phyloP scores from a whole-genome alignment of 2,797 vertebrate genomes.

The Typhlichthys subterraneus region DNA sequence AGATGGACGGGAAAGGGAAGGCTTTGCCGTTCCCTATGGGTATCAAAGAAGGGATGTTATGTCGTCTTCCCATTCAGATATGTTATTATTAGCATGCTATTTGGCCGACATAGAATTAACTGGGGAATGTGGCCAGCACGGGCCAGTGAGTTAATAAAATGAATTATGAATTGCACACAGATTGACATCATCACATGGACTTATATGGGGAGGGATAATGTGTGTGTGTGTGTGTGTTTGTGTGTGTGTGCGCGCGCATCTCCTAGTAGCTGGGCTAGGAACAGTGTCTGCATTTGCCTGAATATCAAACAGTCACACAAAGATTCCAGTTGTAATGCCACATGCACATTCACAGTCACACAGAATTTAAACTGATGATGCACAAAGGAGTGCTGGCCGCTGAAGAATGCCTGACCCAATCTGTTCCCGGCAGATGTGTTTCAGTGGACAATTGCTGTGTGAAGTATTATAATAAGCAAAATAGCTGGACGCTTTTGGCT shows the following conservation, averaged over 20 bases:
- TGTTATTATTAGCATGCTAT: slow-evolving; percentile 44
- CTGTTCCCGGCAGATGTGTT: slow-evolving; percentile 77
- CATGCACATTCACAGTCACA: slow-evolving; percentile 30
- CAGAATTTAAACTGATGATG: slow-evolving; percentile 63
- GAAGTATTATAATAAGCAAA: slow-evolving; percentile 79
- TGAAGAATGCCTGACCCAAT: slow-evolving; percentile 71
- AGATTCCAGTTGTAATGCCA: slow-evolving; percentile 63
- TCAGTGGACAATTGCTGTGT: slow-evolving; percentile 73
- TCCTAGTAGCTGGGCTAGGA: slow-evolving; percentile 38
- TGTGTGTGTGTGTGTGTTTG: neutral
- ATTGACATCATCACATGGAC: slow-evolving; percentile 56
- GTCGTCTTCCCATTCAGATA: slow-evolving; percentile 43
- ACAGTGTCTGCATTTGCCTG: slow-evolving; percentile 47
- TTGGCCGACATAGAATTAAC: slow-evolving; percentile 51
- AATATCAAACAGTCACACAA: slow-evolving; percentile 72
- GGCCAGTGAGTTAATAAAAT: slow-evolving; percentile 57
- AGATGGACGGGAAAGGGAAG: slow-evolving; percentile 72
- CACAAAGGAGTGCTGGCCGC: slow-evolving; percentile 53
- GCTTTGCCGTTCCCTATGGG: slow-evolving; percentile 52
- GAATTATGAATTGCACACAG: slow-evolving; percentile 53
- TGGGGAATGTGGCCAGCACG: slow-evolving; percentile 35
- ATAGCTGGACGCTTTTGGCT: slow-evolving; percentile 64
- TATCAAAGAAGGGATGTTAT: slow-evolving; percentile 62
- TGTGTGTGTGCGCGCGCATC: slow-evolving; percentile 15
- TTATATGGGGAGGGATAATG: slow-evolving; percentile 13